Evolutionary conservation across 2,888 invertebrate species (phyloP).

Genomic region (Proisotoma minuta): DNA sequence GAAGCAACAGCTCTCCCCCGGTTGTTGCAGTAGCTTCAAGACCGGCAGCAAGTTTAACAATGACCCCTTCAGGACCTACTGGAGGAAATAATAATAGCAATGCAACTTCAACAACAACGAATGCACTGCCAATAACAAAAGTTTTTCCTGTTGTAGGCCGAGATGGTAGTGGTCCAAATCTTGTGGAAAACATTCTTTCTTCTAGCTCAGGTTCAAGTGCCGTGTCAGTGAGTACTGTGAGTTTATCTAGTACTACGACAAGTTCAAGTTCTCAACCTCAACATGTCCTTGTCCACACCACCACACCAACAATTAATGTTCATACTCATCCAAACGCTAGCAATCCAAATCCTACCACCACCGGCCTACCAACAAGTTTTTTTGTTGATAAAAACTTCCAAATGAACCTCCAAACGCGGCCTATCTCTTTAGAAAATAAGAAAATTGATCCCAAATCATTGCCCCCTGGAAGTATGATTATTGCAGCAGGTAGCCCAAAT

Average conservation of each 20-base stretch:
- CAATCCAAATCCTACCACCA: constrained; percentile 22
- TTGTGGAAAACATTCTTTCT: not conserved
- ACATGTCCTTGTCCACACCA: constrained; percentile 42
- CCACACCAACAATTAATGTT: constrained; percentile 38
- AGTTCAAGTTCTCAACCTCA: constrained; percentile 26
- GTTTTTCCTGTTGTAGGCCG: constrained; percentile 45
- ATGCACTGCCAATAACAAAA: constrained; percentile 40
- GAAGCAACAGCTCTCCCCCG: constrained; percentile 42
- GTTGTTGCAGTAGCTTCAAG: constrained; percentile 44
- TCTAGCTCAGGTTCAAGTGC: constrained; percentile 21
- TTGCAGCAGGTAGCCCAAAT: constrained; percentile 37
- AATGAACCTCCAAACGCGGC: constrained; percentile 34
- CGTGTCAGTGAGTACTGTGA: constrained; percentile 36
- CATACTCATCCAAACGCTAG: constrained; percentile 17
- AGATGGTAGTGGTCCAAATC: constrained; percentile 20
- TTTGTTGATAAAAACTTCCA: constrained; percentile 41
- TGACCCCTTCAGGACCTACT: constrained; percentile 37
- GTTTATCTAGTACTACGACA: constrained; percentile 15
- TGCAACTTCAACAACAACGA: constrained; percentile 21
- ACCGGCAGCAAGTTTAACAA: constrained; percentile 36
- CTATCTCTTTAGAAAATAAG: constrained; percentile 40
- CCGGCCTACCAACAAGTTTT: constrained; percentile 34
- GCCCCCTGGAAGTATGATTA: constrained; percentile 39
- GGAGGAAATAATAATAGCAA: not conserved
- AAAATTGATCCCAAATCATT: constrained; percentile 27